Percentiles rank a stretch among this genome's conserved stretches.
Conservation (phyloP, 2,888 invertebrate genomes). For the Pasiphila rectangulata region DNA sequence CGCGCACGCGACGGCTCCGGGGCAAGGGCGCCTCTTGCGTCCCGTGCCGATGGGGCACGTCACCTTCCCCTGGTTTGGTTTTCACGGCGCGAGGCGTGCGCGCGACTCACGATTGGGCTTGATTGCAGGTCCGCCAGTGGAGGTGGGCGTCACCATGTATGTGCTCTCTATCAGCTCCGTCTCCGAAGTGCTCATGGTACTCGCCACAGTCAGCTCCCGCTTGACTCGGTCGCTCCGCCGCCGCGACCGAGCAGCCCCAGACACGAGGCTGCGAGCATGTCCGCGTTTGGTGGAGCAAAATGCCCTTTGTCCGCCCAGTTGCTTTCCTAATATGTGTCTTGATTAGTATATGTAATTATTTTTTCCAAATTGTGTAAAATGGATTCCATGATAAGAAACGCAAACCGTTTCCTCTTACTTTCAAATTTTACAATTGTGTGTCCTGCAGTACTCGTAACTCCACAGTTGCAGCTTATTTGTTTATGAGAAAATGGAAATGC, state of each 20-base stretch:
- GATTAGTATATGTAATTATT: conserved; percentile 32
- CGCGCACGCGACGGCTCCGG: too few relatives aligned
- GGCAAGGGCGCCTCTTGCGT: conserved; percentile 51
- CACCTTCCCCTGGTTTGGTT: conserved; percentile 69
- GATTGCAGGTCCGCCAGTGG: conserved; percentile 97
- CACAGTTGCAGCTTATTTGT: conserved; percentile 60
- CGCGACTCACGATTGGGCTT: conserved; percentile 76
- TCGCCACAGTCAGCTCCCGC: conserved; percentile 76
- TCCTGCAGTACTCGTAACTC: conserved; percentile 78
- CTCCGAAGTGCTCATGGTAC: conserved; percentile 99
- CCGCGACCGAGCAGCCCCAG: conserved; percentile 79
- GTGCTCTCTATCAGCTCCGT: conserved; percentile 99
- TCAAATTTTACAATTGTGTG: conserved; percentile 68
- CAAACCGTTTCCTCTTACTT: conserved; percentile 58
- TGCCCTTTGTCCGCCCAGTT: conserved; percentile 72
- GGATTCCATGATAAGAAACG: conserved; percentile 72
- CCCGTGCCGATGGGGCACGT: conserved; percentile 65
- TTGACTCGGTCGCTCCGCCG: conserved; percentile 68
- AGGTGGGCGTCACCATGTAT: conserved; percentile 98
- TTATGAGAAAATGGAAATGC: conserved; percentile 22
- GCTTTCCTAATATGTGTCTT: conserved; percentile 76
- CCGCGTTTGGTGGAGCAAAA: conserved; percentile 74
- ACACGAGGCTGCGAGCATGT: conserved; percentile 80
- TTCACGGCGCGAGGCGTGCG: conserved; percentile 63
- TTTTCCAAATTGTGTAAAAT: conserved; percentile 38